These are phyloP conservation scores for Antheraea yamamai DNA, from an alignment of 2,888 invertebrate genomes.

Conservation along the genomic window DNA sequence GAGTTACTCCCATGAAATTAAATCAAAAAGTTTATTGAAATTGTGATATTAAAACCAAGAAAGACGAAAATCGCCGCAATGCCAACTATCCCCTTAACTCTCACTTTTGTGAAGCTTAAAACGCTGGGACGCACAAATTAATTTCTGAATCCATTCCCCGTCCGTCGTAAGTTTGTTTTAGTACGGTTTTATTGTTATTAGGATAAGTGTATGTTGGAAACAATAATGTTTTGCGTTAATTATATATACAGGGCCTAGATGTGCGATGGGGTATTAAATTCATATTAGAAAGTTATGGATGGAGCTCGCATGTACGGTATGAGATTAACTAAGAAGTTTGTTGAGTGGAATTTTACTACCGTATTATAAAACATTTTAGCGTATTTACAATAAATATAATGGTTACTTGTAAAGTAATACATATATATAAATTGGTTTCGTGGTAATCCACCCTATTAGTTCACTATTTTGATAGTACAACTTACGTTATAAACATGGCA, in stretches of 20 bases:
- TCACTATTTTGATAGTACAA: too few relatives aligned
- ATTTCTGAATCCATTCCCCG: constrained; percentile 11
- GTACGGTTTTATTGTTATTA: constrained; percentile 22
- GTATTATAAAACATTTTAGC: not conserved
- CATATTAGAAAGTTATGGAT: not conserved
- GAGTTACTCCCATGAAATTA: too few relatives aligned
- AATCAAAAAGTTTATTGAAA: too few relatives aligned
- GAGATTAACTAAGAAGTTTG: constrained; percentile 7
- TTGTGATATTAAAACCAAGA: too few relatives aligned
- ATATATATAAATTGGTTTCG: too few relatives aligned
- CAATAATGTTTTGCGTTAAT: constrained; percentile 7
- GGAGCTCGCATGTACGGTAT: not conserved
- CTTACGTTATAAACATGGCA: too few relatives aligned
- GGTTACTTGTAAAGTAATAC: too few relatives aligned
- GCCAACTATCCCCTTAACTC: too few relatives aligned
- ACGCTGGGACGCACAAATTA: not conserved
- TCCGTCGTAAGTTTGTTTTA: constrained; percentile 16
- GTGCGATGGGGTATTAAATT: constrained; percentile 8
- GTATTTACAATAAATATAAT: too few relatives aligned
- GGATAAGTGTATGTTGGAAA: constrained; percentile 15
- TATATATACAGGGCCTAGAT: constrained; percentile 3
- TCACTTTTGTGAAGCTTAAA: too few relatives aligned
- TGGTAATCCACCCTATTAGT: too few relatives aligned
- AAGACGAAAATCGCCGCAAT: too few relatives aligned
- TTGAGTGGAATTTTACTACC: not conserved